Evolutionary conservation across 1,140 invertebrate species (phyloP).

Genomic region (Trichonephila clavipes): DNA sequence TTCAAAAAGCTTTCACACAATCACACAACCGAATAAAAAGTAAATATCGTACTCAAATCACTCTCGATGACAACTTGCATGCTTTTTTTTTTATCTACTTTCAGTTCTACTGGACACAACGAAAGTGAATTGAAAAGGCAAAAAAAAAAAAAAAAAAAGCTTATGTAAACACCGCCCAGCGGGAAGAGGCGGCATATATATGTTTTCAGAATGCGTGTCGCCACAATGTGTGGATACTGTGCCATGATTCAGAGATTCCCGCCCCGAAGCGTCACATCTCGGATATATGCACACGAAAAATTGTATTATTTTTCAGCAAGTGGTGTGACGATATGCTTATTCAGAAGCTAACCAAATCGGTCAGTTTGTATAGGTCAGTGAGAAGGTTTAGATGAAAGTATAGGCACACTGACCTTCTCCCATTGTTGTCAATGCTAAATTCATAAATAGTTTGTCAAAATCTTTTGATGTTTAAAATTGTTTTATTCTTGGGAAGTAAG

Average conservation of each 20-base stretch:
- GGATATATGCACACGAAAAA: not conserved
- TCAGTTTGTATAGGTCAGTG: conserved; percentile 5
- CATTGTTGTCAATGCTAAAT: not conserved
- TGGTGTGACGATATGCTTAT: not conserved
- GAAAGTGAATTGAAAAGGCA: not conserved
- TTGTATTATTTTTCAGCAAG: not conserved
- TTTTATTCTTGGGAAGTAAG: not conserved
- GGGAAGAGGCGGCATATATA: not conserved
- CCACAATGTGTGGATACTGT: not conserved
- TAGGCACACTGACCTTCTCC: conserved; percentile 19
- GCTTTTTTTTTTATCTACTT: not conserved
- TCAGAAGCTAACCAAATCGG: not conserved
- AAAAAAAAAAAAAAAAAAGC: not conserved
- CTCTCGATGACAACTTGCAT: not conserved
- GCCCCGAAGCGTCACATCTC: no score
- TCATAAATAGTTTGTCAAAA: not conserved
- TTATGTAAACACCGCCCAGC: not conserved
- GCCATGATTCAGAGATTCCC: not conserved
- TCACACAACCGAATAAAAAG: not conserved
- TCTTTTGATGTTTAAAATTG: not conserved
- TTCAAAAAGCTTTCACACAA: not conserved
- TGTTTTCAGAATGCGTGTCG: not conserved
- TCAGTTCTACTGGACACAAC: not conserved
- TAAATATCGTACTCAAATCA: not conserved
- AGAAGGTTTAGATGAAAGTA: not conserved